These are phyloP conservation scores for Melanotaenia parkinsoni DNA, from an alignment of 2,797 vertebrate species.

Conservation along the genomic window DNA sequence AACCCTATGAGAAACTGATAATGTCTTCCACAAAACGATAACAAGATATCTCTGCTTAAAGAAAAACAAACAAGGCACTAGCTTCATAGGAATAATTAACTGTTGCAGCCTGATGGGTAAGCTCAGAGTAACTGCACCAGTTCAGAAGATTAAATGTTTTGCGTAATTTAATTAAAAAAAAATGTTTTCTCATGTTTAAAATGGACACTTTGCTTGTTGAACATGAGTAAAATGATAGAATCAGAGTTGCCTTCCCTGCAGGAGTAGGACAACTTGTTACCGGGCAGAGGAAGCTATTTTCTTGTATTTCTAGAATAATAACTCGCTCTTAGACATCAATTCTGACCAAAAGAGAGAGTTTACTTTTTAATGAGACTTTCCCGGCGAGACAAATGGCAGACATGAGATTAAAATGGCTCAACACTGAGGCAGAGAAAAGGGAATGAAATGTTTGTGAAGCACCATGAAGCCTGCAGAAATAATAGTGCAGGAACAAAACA, in stretches of 20 bases:
- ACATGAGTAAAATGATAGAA: too few species aligned
- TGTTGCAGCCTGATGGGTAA: neutral
- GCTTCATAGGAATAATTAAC: neutral
- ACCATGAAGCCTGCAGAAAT: neutral
- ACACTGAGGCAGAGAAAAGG: neutral
- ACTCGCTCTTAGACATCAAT: too few species aligned
- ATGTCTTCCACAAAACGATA: too few species aligned
- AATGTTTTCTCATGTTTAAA: neutral
- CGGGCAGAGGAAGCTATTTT: neutral
- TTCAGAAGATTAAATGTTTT: neutral
- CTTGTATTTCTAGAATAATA: neutral
- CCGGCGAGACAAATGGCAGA: constrained; percentile 13
- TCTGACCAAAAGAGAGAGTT: neutral
- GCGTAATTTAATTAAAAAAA: neutral
- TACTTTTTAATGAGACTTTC: neutral
- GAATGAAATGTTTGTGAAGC: neutral
- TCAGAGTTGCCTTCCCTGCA: too few species aligned
- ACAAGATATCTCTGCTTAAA: too few species aligned
- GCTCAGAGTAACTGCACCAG: too few species aligned
- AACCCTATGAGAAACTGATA: neutral
- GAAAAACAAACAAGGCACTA: too few species aligned
- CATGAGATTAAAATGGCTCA: constrained; percentile 27
- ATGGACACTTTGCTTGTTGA: too few species aligned
- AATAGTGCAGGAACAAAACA: neutral
- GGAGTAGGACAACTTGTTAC: too few species aligned